Base-by-base conservation (phyloP, 2,888 invertebrate species). In the Pseudococcus jackbeardsleyi region DNA sequence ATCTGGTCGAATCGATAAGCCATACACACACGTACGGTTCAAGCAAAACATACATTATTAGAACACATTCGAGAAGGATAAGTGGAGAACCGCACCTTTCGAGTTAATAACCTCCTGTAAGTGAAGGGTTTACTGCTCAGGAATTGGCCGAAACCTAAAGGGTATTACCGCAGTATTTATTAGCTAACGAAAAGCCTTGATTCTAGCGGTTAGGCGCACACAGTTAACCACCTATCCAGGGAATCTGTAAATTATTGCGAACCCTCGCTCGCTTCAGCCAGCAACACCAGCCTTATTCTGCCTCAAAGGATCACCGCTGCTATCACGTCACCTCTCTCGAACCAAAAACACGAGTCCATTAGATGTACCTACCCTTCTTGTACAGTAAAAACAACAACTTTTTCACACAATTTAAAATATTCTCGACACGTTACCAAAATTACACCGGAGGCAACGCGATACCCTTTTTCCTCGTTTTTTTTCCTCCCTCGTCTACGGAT, bases 161-260 rank as follows among this genome's bases (percentile, higher is more conserved):
- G 86, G 86, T 72, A 86, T 86, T 86, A 86, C 68, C 68, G 46
- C 86, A 68, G 72, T 86, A 86, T 86, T 86, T 86, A 86, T 86
- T 86, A 86, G 86, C 86, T 77, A 72, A 86, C 86, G 86, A 86
- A 72, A 68, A 72, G 72, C 86, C 64, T 86, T 48, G 86, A 86
- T 86, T 86, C 50, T 48, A 17, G 86, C 77, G 77, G 77, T 77
- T 72, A 86, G 72, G 46, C 86, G 46, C 72, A 15, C 33, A 15
- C 68, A 79, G 46, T 82, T 82, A 82, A 82, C 79, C 79, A 82
- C 79, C 79, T 82, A 82, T 39, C 46, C n/a, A 46, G 46, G 79
- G 79, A 82, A 82, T 82, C 79, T 82, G 79, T 82, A 82, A 82
- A 82, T 82, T 82, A 82, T 82, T 82, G 46, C 79, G 46, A 82